Percentiles rank a stretch among this genome's conserved stretches.
Conservation (phyloP, 1,140 invertebrate species). For the Pseudomyrmex sp. region DNA sequence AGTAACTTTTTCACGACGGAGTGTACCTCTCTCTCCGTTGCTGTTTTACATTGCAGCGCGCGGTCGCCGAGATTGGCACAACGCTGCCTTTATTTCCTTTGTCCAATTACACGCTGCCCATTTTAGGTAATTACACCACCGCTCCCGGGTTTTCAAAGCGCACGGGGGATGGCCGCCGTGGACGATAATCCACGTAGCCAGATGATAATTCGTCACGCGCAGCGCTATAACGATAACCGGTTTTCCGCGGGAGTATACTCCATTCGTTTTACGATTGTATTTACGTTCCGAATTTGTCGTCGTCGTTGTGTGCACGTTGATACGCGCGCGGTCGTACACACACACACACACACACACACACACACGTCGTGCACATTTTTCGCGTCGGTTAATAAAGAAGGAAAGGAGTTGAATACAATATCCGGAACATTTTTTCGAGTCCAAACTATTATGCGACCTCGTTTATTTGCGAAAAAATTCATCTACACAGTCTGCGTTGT, state of each 20-base stretch:
- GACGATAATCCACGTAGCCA: constrained; percentile 45
- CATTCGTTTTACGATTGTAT: constrained; percentile 39
- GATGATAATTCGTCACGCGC: constrained; percentile 56
- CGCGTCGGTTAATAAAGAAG: constrained; percentile 1
- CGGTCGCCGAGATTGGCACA: constrained; percentile 63
- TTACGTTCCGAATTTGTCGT: constrained; percentile 34
- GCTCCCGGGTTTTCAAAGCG: constrained; percentile 26
- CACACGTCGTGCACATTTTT: background rate
- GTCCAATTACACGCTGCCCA: constrained; percentile 43
- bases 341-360: too few species aligned
- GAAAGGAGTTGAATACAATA: constrained; percentile 13
- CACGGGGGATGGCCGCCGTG: background rate
- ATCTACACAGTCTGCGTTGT: background rate
- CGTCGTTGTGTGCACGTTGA: constrained; percentile 20
- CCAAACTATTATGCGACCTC: background rate
- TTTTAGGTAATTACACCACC: constrained; percentile 51
- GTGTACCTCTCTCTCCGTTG: background rate
- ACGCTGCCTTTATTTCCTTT: constrained; percentile 63
- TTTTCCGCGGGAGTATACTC: constrained; percentile 38
- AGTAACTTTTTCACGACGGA: constrained; percentile 45
- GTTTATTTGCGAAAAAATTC: background rate
- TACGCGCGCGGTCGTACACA: background rate
- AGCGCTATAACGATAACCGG: constrained; percentile 35
- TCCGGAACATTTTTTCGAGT: constrained; percentile 14
- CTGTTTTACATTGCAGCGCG: constrained; percentile 28